Base-by-base conservation (phyloP, 2,797 vertebrate genomes). In the Halcyon badia region DNA sequence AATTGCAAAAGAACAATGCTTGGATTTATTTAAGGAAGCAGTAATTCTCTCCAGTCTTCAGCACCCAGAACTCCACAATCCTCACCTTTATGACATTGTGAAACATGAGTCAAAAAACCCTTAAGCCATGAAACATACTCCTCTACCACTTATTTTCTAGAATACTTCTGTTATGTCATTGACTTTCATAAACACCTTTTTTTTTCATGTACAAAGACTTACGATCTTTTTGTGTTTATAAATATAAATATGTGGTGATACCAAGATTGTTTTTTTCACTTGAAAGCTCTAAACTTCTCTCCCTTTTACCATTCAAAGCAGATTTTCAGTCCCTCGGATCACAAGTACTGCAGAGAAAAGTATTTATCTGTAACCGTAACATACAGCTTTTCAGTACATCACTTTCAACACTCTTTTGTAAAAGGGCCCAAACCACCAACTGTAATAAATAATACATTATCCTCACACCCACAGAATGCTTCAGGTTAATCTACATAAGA, bases 1-100 rank as follows among this genome's bases (percentile, higher is more conserved):
- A 72, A 97, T 95, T 37, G 10, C 35, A 97, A 68, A 89, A 95
- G n/a, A 33, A 85, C 22, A 26, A 79, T 10, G 24, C 7, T 93
- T 39, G 89, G 42, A 56, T 42, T 89, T 33, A 69, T 58, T 82
- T 21, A 83, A 25, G 24, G 26, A 90, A 87, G n/a, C 48, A 75
- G 14, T 19, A 71, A 61, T 80, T 90, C 56, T 76, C 41, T 81
- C 18, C 31, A 49, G 1, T 11, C 11, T 46, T 51, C 35, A 73
- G 66, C 39, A 88, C 14, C 10, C 54, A 51, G 37, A 86, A 70
- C 44, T 33, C 56, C 30, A 60, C 7, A 68, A 5, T 44, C 25
- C 52, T 84, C 52, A 68, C 37, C 24, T 37, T 71, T 14, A 14
- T 6, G 11, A 54, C 51, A 80, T 15, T 0, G 1, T 62, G 37